These are phyloP conservation scores for Beris chalybata DNA, from an alignment of 2,888 invertebrate genomes.

Conservation along the genomic window DNA sequence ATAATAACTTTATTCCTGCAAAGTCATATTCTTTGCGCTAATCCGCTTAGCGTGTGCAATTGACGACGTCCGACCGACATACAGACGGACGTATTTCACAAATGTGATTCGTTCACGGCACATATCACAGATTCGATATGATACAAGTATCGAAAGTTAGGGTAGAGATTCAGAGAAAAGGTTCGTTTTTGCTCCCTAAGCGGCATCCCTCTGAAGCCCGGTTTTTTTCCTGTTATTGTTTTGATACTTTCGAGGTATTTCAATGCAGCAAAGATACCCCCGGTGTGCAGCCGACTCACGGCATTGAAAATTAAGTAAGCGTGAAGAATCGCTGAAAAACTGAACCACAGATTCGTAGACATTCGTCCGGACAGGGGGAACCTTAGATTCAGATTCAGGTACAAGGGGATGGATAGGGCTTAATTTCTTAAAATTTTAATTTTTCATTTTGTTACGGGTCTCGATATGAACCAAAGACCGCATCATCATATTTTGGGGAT, in stretches of 20 bases:
- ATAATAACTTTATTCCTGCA: constrained; percentile 29
- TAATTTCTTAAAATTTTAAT: too few species aligned
- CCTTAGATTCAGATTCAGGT: too few species aligned
- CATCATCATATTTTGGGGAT: too few species aligned
- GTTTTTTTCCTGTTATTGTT: constrained; percentile 28
- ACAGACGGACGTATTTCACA: not conserved
- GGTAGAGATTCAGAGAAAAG: not conserved
- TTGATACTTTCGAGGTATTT: constrained; percentile 16
- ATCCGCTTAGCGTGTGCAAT: constrained; percentile 17
- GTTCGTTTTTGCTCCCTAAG: not conserved
- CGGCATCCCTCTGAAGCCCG: not conserved
- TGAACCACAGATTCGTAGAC: too few species aligned
- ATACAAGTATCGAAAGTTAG: constrained; percentile 8
- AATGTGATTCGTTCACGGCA: constrained; percentile 25
- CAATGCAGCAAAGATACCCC: constrained; percentile 10
- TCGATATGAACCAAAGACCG: too few species aligned
- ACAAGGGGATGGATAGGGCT: too few species aligned
- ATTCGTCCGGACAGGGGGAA: too few species aligned
- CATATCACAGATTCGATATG: constrained; percentile 11
- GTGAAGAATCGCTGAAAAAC: constrained; percentile 27
- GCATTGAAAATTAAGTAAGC: constrained; percentile 31
- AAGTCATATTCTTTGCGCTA: constrained; percentile 26
- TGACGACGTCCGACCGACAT: not conserved
- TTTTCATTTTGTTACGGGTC: too few species aligned
- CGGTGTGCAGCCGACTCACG: constrained; percentile 20